These are phyloP conservation scores for Cisticola juncidis DNA, from an alignment of 2,113 vertebrate genomes.

Conservation along the genomic window DNA sequence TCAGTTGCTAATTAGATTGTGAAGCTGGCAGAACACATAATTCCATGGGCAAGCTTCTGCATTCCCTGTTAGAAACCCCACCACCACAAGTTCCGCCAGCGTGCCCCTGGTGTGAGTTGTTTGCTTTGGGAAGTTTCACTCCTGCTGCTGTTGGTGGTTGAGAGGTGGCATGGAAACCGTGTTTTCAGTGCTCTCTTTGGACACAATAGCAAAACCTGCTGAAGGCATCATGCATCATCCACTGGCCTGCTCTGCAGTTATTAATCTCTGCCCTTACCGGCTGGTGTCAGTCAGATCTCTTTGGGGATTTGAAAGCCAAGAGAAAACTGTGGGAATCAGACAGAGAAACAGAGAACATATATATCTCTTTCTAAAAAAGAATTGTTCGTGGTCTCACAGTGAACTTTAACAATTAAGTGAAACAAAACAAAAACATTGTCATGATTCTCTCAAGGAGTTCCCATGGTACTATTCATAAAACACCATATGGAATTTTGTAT, in stretches of 20 bases:
- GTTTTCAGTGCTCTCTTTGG: not conserved
- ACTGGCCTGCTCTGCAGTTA: not conserved
- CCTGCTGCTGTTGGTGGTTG: not conserved
- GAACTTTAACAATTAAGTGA: slow-evolving; percentile 22
- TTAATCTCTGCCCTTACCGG: not conserved
- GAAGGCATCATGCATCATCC: not conserved
- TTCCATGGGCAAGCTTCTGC: not conserved
- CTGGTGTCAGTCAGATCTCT: slow-evolving; percentile 16
- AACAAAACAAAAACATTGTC: not conserved
- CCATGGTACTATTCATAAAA: not conserved
- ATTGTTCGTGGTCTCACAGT: not conserved
- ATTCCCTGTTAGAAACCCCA: not conserved
- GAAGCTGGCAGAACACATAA: not conserved
- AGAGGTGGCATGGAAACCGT: not conserved
- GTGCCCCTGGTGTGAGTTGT: not conserved
- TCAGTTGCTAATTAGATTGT: not conserved
- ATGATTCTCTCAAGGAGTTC: not conserved
- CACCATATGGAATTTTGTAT: slow-evolving; percentile 1
- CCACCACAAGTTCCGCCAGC: not conserved
- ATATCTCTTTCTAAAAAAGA: not conserved
- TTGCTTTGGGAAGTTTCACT: not conserved
- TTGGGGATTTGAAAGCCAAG: not conserved
- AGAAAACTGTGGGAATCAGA: slow-evolving; percentile 24
- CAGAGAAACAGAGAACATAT: not conserved
- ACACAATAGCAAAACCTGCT: not conserved